These are phyloP conservation scores for Tetramorium simillimum DNA, from an alignment of 1,140 invertebrate species.

Conservation along the genomic window DNA sequence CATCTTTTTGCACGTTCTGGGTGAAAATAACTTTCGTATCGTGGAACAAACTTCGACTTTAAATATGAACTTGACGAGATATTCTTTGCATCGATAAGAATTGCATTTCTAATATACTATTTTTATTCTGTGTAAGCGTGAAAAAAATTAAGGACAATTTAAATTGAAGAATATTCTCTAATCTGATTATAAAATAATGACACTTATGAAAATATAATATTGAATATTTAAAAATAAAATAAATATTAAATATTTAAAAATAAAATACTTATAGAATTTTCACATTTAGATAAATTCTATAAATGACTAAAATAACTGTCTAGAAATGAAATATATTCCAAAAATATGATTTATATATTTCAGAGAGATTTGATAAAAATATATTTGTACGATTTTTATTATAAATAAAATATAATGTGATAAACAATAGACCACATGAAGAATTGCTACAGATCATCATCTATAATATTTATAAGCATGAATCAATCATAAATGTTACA, in stretches of 20 bases:
- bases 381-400: background rate
- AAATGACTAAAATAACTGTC: background rate
- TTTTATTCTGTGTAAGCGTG: background rate
- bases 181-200: background rate
- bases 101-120: no score
- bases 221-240: background rate
- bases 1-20: background rate
- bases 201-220: background rate
- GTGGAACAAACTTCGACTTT: slow-evolving; percentile 10
- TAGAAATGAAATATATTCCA: background rate
- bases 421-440: background rate
- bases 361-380: background rate
- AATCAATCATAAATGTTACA: slow-evolving; percentile 15
- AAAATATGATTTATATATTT: background rate
- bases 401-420: background rate
- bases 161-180: background rate
- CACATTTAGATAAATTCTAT: background rate
- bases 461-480: background rate
- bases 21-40: background rate
- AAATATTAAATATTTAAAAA: slow-evolving; percentile 1
- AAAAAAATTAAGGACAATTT: background rate
- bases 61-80: slow-evolving; percentile 7
- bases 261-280: background rate
- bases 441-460: background rate
- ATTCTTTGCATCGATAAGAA: background rate